Base-by-base conservation (phyloP, 2,113 vertebrate genomes). In the Ploceus nigricollis region DNA sequence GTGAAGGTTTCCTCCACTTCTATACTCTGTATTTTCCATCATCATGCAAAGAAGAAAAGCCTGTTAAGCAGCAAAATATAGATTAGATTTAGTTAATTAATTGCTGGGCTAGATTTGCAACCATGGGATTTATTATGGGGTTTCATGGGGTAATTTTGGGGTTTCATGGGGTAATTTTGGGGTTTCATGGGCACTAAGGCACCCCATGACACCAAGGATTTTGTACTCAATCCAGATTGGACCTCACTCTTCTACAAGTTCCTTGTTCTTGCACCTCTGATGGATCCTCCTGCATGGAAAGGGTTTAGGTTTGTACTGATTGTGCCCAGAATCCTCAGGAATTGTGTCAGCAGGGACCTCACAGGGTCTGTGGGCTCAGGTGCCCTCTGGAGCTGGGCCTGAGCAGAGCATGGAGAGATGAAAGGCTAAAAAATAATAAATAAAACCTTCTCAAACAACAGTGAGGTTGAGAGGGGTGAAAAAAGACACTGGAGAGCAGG, bases 11-110 rank as follows among this genome's bases (percentile, higher is more conserved):
- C 51, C 15, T 53, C 28, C 13, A 4, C 35, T 71, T 72, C 50
- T 45, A 0, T 13, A 25, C 13, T 80, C 1, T 0, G 1, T 44
- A 19, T 86, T 72, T 91, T 45, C 50, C 39, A 57, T n/a, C 23
- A 15, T 37, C 22, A 3, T 24, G 18, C 54, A 30, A 48, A 53
- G 40, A 51, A 25, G 39, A 48, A 81, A 70, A 56, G 23, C 47
- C 13, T 86, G 3, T 73, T 83, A 65, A 76, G 22, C 16, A 50
- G 25, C 22, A 37, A 64, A 86, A 56, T 53, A 13, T 2, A 27
- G 11, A 47, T 80, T 15, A 23, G n/a, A 13, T 47, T 77, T 42
- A 35, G 82, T 47, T 69, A 45, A 51, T 73, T 22, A 28, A 30
- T 64, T 68, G 22, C 21, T 69, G 44, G 57, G 9, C 35, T 54